These are phyloP conservation scores for Lepidurus packardi DNA, from an alignment of 1,140 invertebrate species.

Conservation along the genomic window DNA sequence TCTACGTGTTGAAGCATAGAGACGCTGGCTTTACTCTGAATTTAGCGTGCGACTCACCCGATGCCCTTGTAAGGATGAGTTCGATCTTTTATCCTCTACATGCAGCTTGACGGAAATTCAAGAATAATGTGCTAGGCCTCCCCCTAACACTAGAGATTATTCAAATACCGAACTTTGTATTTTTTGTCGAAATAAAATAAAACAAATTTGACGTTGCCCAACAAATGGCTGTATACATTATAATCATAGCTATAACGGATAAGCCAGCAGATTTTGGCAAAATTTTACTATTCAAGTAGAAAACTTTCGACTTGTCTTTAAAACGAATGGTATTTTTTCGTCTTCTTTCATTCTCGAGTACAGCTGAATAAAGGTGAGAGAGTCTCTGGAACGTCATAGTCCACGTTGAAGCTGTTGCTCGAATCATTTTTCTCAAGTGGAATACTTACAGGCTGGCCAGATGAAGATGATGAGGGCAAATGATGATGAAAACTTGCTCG, in stretches of 20 bases:
- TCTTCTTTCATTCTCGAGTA: too few species aligned
- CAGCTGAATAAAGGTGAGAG: not conserved
- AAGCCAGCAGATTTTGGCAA: not conserved
- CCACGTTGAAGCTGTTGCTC: not conserved
- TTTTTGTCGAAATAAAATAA: not conserved
- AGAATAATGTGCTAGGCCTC: not conserved
- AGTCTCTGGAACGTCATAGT: not conserved
- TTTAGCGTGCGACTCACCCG: constrained; percentile 5
- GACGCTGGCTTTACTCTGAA: not conserved
- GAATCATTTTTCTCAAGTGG: not conserved
- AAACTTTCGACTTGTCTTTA: not conserved
- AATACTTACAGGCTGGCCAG: not conserved
- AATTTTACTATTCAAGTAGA: not conserved
- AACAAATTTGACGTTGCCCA: not conserved
- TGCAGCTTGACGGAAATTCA: not conserved
- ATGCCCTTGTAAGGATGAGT: constrained; percentile 6
- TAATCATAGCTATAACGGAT: not conserved
- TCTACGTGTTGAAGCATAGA: constrained; percentile 15
- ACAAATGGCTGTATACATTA: not conserved
- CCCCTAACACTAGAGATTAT: not conserved
- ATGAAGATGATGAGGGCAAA: not conserved
- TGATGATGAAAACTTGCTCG: not conserved
- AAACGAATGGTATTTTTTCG: not conserved
- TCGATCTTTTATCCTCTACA: constrained; percentile 17
- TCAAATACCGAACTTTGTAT: not conserved